Evolutionary conservation across 2,888 invertebrate genomes (phyloP), one percentile per base, ranked within the genome.

Genomic region (Polydrusus tereticollis): DNA sequence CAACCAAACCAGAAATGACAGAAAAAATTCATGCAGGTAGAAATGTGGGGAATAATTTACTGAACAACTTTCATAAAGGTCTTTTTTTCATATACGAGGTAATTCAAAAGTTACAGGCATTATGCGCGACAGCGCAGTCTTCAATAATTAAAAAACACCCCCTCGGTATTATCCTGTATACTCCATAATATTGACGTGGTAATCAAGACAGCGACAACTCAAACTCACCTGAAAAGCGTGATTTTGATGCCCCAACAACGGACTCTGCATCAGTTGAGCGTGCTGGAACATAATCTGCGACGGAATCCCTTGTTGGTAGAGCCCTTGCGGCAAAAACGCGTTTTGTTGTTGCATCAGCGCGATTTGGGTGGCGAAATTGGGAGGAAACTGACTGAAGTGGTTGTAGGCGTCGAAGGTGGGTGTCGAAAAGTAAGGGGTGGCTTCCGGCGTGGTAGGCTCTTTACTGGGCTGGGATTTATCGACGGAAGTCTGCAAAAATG

Each of bases 281-380:
- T 85, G 85, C 75, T 86, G 86, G 75, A 86, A 85, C 85, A 86
- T 85, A 41, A 86, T 72, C 74, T 86, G 85, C 2, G 83, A 79
- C 2, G 83, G 82, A 55, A 83, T 76, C 5, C 80, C 82, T 71
- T 84, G 84, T 67, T 84, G 85, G 73, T 85, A 85, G 18, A 85
- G 62, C 21, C 79, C 80, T 75, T 85, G 85, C 5, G 84, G 84
- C 60, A 85, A 73, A 72, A 85, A 85, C 0, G 84, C 83, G 72
- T 81, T 82, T 65, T 86, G 86, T 74, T 85, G 85, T 2, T 84
- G 83, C 79, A 86, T 85, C 21, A 86, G 70, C 0, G 86, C 85
- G 55, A 86, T 85, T 74, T 85, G 85, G 4, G 85, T 82, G 16
- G 84, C 83, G 45, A 85, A 76, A 75, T 85, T 85, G 1, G 85